These are phyloP conservation scores for Aphaenogaster ashmeadi DNA, from an alignment of 1,140 invertebrate genomes.

Conservation along the genomic window DNA sequence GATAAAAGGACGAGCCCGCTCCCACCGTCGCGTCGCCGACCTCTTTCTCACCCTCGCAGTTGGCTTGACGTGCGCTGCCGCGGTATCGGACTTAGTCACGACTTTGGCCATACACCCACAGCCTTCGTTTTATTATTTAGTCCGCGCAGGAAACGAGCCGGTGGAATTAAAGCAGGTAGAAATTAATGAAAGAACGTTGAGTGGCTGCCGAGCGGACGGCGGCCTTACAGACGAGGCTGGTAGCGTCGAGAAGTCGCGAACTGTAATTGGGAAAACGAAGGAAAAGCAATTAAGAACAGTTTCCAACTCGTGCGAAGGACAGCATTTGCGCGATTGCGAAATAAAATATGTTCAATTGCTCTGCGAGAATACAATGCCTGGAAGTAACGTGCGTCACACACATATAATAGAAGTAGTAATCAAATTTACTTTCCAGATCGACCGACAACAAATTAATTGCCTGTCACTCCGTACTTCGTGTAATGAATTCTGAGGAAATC, in stretches of 20 bases:
- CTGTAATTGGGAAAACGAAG: slow-evolving; percentile 6
- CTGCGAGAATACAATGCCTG: background rate
- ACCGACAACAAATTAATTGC: slow-evolving; percentile 33
- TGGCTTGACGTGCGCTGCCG: slow-evolving; percentile 24
- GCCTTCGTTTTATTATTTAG: slow-evolving; percentile 76
- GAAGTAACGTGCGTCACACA: background rate
- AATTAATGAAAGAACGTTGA: slow-evolving; percentile 74
- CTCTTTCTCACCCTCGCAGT: slow-evolving; percentile 26
- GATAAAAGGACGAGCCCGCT: slow-evolving; percentile 42
- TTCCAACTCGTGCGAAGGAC: background rate
- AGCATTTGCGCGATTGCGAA: background rate
- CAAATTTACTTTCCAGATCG: background rate
- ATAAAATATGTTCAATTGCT: slow-evolving; percentile 18
- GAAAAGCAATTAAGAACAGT: slow-evolving; percentile 33
- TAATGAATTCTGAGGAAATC: slow-evolving; percentile 42
- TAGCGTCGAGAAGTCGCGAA: slow-evolving; percentile 13
- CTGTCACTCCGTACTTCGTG: background rate
- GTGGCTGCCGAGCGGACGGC: slow-evolving; percentile 24
- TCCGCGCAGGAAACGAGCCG: slow-evolving; percentile 46
- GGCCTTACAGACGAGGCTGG: background rate
- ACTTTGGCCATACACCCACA: slow-evolving; percentile 64
- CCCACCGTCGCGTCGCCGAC: background rate
- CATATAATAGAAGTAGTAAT: background rate
- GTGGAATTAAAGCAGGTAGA: slow-evolving; percentile 73
- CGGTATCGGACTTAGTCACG: slow-evolving; percentile 62